Evolutionary conservation across 2,797 vertebrate genomes (phyloP), one percentile per base, ranked within the genome.

Genomic region (Protonibea diacanthus): DNA sequence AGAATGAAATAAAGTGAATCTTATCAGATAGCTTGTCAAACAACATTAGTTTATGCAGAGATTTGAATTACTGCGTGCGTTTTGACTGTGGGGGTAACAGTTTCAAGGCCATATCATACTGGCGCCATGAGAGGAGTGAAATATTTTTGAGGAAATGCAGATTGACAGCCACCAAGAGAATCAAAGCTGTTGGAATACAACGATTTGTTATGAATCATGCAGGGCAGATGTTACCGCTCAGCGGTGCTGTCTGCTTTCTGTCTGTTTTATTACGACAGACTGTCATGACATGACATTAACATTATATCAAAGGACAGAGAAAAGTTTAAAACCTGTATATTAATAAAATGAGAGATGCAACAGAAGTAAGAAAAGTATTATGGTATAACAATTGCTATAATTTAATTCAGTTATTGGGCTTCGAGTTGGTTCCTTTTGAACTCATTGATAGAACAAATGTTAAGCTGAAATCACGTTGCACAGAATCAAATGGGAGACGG

Each of bases 1-100:
- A 14, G 75, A 91, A 88, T 89, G 64, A 88, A 92, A 93, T 89
- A 86, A 87, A 88, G 84, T 80, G 64, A 91, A 86, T 89, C 59
- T 80, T 90, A 88, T 87, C 85, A 29, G 51, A n/a, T 42, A 64
- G 79, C 80, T 86, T 90, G 88, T 93, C 86, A 88, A 82, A 88
- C 86, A 86, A 68, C 81, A 85, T 87, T 80, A 73, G 75, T 75
- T 84, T 76, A 74, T 71, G 71, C 60, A 21, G 78, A 81, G 47
- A 86, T 87, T 68, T 90, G 76, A 89, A 77, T 88, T 80, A 81
- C 82, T 47, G 76, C 72, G 11, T 77, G 68, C 38, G 53, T 83
- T 87, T 64, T 80, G 80, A 81, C 74, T 82, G 77, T 18, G 5
- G 65, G 65, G 64, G 52, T 77, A 87, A 68, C 60, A 3, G 74